These are phyloP conservation scores for Mystacides longicornis DNA, from an alignment of 2,888 invertebrate species.

Conservation along the genomic window DNA sequence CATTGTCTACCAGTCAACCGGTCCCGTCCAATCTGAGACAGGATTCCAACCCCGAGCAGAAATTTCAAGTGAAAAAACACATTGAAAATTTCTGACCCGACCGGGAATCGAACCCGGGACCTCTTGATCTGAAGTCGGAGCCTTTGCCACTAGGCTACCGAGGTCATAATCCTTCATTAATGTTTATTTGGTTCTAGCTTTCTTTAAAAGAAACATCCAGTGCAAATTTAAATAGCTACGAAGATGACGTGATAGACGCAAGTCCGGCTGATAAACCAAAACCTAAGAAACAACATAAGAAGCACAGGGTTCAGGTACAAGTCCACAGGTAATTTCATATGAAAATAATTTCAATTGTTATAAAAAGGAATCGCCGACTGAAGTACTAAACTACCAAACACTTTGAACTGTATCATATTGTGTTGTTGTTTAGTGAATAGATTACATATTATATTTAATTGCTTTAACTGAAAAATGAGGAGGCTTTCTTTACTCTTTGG, in stretches of 20 bases:
- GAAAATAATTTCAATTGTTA: background rate
- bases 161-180: too few relatives aligned
- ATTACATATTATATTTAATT: background rate
- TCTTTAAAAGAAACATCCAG: slow-evolving; percentile 13
- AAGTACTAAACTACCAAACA: too few relatives aligned
- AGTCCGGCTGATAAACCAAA: slow-evolving; percentile 19
- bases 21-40: too few relatives aligned
- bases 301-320: slow-evolving; percentile 5
- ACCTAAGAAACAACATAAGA: background rate
- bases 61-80: too few relatives aligned
- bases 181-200: slow-evolving; percentile 17
- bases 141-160: too few relatives aligned
- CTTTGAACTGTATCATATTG: background rate
- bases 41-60: too few relatives aligned
- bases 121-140: too few relatives aligned
- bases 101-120: too few relatives aligned
- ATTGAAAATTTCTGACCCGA: too few relatives aligned
- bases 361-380: background rate
- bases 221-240: slow-evolving; percentile 7
- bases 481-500: too few relatives aligned
- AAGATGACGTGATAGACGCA: slow-evolving; percentile 21
- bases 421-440: background rate
- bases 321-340: slow-evolving; percentile 8
- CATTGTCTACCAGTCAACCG: too few relatives aligned
- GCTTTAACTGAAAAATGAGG: background rate